Evolutionary conservation across 2,113 vertebrate genomes (phyloP), one percentile per base, ranked within the genome.

Genomic region (Cottus gobio): DNA sequence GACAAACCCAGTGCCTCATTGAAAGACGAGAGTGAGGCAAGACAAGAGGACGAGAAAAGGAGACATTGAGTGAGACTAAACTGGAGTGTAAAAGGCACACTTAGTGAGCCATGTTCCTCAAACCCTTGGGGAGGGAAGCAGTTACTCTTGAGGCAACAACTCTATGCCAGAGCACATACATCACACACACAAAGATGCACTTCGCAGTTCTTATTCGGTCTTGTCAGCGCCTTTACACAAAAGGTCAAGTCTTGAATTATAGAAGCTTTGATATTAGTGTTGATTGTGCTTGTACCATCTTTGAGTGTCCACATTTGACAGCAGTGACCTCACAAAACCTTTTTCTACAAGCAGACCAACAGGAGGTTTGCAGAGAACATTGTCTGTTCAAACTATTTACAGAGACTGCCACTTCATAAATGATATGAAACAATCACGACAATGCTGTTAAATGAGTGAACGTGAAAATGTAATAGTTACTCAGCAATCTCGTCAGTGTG

Each of bases 81-180:
- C 60, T 89, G 57, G 44, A 89, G 64, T 79, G 77, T 85, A 77
- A 87, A 90, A 90, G 85, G 75, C 85, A 85, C 78, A 80, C 72
- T 76, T 52, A 75, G 71, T 70, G 56, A 79, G 79, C 71, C 62
- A 58, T 81, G 71, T 77, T 83, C 72, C 68, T 83, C 37, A 77
- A 84, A 68, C 48, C 77, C 68, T 63, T 56, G 20, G 67, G 69
- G 69, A 72, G 48, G 13, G 50, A 87, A 31, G 76, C 75, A 89
- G 86, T 87, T 81, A 90, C 77, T 74, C 79, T 28, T 54, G 62
- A 82, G 56, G 37, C 52, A 77, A 61, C 52, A 22, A 46, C 60
- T 84, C 69, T 28, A 26, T 60, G 69, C 54, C 24, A 2, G 7
- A 65, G 18, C 60, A 61, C 62, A 77, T 48, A 52, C 10, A 57